Percentiles rank a stretch among this genome's conserved stretches.
phyloP scores from a whole-genome alignment of 2,797 vertebrate genomes.

The Crocidura indochinensis region DNA sequence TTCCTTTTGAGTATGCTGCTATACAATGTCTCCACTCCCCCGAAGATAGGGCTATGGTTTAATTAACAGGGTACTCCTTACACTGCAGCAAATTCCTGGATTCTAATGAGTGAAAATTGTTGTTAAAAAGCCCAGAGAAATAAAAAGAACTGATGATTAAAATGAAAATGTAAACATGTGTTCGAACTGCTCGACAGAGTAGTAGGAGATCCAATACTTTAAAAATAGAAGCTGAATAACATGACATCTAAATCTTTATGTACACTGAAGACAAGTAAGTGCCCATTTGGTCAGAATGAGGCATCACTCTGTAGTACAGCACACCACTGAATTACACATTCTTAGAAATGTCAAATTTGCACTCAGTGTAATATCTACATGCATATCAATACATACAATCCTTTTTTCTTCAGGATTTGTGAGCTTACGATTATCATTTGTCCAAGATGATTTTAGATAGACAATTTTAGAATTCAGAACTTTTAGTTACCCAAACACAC shows the following conservation, averaged over 20 bases:
- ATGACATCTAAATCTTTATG: constrained; percentile 23
- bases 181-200: not conserved
- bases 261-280: not conserved
- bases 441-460: constrained; percentile 21
- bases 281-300: not conserved
- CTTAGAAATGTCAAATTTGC: constrained; percentile 16
- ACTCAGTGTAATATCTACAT: not conserved
- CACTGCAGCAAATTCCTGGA: constrained; percentile 6
- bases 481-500: constrained; percentile 29
- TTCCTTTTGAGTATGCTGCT: constrained; percentile 20
- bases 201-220: not conserved
- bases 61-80: not conserved
- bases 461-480: constrained; percentile 36
- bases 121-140: constrained; percentile 44
- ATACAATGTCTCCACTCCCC: not conserved
- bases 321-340: not conserved
- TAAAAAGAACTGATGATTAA: constrained; percentile 21
- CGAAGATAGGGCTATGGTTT: not conserved
- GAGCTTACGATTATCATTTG: constrained; percentile 13
- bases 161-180: constrained; percentile 28
- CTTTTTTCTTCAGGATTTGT: not conserved
- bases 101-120: constrained; percentile 17
- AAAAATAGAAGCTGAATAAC: not conserved
- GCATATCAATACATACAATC: not conserved
- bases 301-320: not conserved